Percentiles rank a stretch among this genome's conserved stretches.
phyloP scores from a whole-genome alignment of 2,797 vertebrate species.

The Oceanodroma leucorhoa region DNA sequence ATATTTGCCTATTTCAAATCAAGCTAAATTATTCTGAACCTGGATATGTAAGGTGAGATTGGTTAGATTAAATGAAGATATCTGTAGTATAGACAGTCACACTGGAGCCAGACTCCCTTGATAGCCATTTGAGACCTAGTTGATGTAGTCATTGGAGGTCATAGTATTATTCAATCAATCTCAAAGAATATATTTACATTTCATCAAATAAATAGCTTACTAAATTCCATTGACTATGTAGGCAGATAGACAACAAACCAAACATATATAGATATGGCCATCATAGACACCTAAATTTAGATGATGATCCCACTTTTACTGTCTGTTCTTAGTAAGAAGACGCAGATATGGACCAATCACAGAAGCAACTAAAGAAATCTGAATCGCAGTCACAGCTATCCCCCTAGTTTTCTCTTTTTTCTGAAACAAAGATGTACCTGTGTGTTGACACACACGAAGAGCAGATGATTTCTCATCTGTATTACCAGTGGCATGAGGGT shows the following conservation, averaged over 20 bases:
- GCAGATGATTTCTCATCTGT: neutral
- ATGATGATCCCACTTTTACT: neutral
- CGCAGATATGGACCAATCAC: neutral
- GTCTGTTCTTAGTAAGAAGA: neutral
- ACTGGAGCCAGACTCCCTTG: too few species aligned
- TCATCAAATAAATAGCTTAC: neutral
- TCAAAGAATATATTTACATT: neutral
- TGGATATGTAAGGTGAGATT: neutral
- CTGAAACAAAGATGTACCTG: neutral
- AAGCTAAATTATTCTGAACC: neutral
- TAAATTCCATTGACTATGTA: neutral
- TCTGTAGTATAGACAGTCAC: neutral
- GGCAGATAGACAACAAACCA: neutral
- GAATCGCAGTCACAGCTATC: neutral
- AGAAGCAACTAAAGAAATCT: neutral
- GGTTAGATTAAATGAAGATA: neutral
- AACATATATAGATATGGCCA: neutral
- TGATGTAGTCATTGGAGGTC: neutral
- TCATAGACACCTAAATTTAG: neutral
- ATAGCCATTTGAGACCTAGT: neutral
- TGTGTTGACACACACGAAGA: neutral
- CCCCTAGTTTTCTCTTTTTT: neutral
- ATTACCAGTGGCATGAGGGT: neutral
- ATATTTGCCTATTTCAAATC: neutral
- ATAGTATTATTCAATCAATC: neutral